These are phyloP conservation scores for Calameuta idolon DNA, from an alignment of 2,888 invertebrate genomes.

Conservation along the genomic window DNA sequence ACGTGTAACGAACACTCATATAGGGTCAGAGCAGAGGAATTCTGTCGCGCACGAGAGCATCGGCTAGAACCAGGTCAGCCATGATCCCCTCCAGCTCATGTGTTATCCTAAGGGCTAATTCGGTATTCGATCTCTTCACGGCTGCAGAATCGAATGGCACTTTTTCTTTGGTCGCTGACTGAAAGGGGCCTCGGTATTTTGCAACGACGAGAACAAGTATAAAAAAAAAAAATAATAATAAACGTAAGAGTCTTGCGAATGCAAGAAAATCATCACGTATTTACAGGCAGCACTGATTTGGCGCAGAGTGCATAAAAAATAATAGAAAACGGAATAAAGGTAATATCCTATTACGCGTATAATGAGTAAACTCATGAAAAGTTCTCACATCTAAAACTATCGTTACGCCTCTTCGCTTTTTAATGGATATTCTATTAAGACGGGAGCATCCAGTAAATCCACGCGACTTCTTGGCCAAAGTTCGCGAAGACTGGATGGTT, in stretches of 20 bases:
- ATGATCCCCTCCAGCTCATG: conserved; percentile 12
- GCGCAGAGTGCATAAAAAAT: not conserved
- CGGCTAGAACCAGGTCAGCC: conserved; percentile 31
- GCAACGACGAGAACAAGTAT: not conserved
- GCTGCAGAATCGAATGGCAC: not conserved
- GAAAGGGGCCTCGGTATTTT: not conserved
- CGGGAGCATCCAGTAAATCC: not conserved
- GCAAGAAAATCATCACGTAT: not conserved
- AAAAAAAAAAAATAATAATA: not conserved
- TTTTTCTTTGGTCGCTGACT: not conserved
- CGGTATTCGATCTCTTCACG: conserved; percentile 5
- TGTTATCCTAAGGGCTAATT: conserved; percentile 17
- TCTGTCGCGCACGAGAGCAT: conserved; percentile 11
- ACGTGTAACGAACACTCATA: not conserved
- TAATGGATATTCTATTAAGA: not conserved
- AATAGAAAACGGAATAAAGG: not conserved
- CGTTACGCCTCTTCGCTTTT: not conserved
- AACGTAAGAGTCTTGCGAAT: not conserved
- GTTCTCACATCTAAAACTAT: not conserved
- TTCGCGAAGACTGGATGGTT: not conserved
- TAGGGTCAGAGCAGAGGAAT: not conserved
- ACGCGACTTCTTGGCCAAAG: not conserved
- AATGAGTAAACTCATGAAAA: not conserved
- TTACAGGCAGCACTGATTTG: not conserved
- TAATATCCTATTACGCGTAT: not conserved